phyloP scores from a whole-genome alignment of 2,888 invertebrate genomes.

The Drepana falcataria region DNA sequence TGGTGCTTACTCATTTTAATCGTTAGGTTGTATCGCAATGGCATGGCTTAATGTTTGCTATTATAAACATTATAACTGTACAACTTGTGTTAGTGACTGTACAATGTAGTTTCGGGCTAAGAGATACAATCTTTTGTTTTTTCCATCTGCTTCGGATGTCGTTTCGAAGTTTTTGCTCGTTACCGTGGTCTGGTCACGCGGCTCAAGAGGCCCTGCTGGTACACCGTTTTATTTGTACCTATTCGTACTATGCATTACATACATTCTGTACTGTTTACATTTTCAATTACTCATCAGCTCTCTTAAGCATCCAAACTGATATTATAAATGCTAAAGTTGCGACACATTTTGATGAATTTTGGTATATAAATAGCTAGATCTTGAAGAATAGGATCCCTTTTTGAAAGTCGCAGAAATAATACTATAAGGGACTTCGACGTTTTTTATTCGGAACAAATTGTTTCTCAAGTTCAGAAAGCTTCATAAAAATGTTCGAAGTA shows the following conservation, averaged over 20 bases:
- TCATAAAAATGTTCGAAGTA: too few relatives aligned
- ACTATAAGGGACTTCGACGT: too few relatives aligned
- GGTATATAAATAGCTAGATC: too few relatives aligned
- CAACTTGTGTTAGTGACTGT: slow-evolving; percentile 9
- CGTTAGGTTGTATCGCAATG: not conserved
- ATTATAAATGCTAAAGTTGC: too few relatives aligned
- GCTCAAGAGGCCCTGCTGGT: slow-evolving; percentile 50
- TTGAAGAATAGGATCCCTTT: too few relatives aligned
- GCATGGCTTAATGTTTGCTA: not conserved
- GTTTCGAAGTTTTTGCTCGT: slow-evolving; percentile 69
- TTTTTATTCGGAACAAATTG: too few relatives aligned
- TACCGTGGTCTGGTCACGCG: slow-evolving; percentile 63
- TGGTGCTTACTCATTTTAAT: not conserved
- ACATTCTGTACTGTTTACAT: too few relatives aligned
- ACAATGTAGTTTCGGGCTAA: slow-evolving; percentile 14
- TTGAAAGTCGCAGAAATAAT: too few relatives aligned
- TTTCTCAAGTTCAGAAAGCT: too few relatives aligned
- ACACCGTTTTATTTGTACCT: slow-evolving; percentile 31
- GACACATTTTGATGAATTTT: too few relatives aligned
- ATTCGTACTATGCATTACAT: not conserved
- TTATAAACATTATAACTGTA: not conserved
- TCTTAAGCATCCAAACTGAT: too few relatives aligned
- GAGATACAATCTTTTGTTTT: slow-evolving; percentile 36
- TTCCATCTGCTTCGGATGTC: slow-evolving; percentile 47
- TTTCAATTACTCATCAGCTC: too few relatives aligned